Percentiles rank a stretch among this genome's conserved stretches.
Evolutionary conservation across 1,140 invertebrate species (phyloP).

Genomic region (Zaprionus capensis): DNA sequence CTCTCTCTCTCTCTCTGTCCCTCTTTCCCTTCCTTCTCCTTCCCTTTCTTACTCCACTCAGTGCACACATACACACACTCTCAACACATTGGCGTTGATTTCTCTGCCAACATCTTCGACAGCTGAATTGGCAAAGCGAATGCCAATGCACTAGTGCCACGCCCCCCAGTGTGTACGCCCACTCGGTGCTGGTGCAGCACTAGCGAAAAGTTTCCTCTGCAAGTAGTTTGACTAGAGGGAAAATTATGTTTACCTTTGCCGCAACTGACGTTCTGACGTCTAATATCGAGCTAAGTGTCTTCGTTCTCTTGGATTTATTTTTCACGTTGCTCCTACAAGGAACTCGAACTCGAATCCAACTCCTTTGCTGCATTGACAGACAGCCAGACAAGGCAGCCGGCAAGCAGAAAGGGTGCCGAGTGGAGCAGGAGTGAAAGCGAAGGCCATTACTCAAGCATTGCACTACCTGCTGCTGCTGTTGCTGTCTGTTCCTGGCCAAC

Average conservation of each 20-base stretch:
- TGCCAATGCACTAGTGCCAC: constrained; percentile 26
- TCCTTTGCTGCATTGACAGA: constrained; percentile 14
- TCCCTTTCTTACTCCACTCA: too few species aligned
- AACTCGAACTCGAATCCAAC: constrained; percentile 5
- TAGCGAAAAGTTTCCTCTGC: constrained; percentile 12
- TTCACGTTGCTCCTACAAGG: constrained; percentile 34
- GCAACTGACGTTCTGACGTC: constrained; percentile 43
- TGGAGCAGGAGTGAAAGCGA: neutral
- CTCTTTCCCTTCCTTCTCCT: neutral
- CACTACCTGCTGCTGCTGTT: constrained; percentile 1
- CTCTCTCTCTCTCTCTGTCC: neutral
- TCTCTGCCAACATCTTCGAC: constrained; percentile 31
- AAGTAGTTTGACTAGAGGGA: constrained; percentile 50
- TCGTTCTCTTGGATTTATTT: constrained; percentile 27
- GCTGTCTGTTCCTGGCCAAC: constrained; percentile 11
- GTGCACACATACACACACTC: neutral
- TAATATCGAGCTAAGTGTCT: constrained; percentile 54
- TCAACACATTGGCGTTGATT: constrained; percentile 41
- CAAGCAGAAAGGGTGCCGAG: neutral
- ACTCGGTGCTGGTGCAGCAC: neutral
- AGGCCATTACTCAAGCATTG: constrained; percentile 14
- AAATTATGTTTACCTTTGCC: constrained; percentile 74
- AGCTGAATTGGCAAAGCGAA: constrained; percentile 41
- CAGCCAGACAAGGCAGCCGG: neutral
- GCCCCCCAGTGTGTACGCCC: neutral